phyloP scores from a whole-genome alignment of 1,140 invertebrate genomes.

The Drosophila willistoni region DNA sequence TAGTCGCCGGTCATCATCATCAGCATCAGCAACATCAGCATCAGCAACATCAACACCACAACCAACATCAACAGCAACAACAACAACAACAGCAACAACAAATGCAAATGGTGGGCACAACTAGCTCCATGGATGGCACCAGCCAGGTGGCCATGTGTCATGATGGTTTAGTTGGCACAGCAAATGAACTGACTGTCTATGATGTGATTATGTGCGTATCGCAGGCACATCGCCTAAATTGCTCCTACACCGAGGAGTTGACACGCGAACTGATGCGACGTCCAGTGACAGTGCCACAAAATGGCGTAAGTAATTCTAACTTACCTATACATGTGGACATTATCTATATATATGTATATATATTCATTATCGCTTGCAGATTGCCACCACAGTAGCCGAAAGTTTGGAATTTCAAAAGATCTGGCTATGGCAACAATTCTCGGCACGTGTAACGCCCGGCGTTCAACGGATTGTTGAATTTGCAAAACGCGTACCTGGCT shows the following conservation, averaged over 20 bases:
- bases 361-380: constrained; percentile 67
- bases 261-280: constrained; percentile 87
- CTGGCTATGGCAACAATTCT: constrained; percentile 91
- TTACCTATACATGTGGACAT: too few species aligned
- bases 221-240: constrained; percentile 95
- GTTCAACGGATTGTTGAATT: constrained; percentile 97
- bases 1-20: constrained; percentile 58
- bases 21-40: constrained; percentile 46
- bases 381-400: constrained; percentile 86
- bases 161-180: constrained; percentile 64
- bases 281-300: constrained; percentile 82
- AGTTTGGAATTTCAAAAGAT: constrained; percentile 88
- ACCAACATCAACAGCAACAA: constrained; percentile 33
- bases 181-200: constrained; percentile 87
- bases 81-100: constrained; percentile 51
- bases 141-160: constrained; percentile 71
- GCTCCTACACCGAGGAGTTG: constrained; percentile 95
- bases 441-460: constrained; percentile 90
- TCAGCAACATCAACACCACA: neutral
- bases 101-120: constrained; percentile 43
- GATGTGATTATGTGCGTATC: constrained; percentile 94
- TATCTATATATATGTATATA: neutral
- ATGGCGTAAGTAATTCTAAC: constrained; percentile 75
- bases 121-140: constrained; percentile 32
- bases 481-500: constrained; percentile 95